phyloP scores from a whole-genome alignment of 2,797 vertebrate species.

The Astyanax mexicanus region DNA sequence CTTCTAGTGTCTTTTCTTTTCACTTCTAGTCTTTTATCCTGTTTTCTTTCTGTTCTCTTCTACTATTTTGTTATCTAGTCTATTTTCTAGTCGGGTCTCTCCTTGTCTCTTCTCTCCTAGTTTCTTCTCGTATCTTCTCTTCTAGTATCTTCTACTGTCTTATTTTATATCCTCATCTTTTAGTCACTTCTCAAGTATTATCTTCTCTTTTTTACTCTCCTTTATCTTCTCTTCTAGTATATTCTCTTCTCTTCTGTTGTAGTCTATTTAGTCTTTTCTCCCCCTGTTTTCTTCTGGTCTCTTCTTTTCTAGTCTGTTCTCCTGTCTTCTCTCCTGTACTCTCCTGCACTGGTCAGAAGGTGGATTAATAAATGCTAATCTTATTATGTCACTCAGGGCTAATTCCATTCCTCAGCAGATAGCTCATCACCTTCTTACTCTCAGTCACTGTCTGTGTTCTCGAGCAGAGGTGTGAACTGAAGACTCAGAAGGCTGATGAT shows the following conservation, averaged over 20 bases:
- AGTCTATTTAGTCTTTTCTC: background rate
- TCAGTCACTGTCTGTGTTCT: background rate
- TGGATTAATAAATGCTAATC: background rate
- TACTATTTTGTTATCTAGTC: no score
- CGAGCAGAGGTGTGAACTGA: background rate
- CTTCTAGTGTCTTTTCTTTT: no score
- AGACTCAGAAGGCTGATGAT: no score
- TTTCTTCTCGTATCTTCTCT: no score
- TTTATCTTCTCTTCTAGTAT: background rate
- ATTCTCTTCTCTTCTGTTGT: accelerated
- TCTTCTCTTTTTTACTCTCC: background rate
- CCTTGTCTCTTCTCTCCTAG: no score
- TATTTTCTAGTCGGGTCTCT: no score
- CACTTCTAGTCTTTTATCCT: no score
- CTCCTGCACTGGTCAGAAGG: background rate
- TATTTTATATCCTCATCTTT: background rate
- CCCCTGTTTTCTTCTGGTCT: background rate
- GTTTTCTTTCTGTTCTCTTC: no score
- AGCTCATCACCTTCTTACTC: background rate
- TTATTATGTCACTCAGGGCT: background rate
- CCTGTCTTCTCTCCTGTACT: background rate
- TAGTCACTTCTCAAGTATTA: background rate
- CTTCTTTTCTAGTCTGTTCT: background rate
- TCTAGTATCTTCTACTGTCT: background rate
- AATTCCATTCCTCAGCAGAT: background rate